Evolutionary conservation across 2,888 invertebrate species (phyloP).

Genomic region (Synergus gifuensis): DNA sequence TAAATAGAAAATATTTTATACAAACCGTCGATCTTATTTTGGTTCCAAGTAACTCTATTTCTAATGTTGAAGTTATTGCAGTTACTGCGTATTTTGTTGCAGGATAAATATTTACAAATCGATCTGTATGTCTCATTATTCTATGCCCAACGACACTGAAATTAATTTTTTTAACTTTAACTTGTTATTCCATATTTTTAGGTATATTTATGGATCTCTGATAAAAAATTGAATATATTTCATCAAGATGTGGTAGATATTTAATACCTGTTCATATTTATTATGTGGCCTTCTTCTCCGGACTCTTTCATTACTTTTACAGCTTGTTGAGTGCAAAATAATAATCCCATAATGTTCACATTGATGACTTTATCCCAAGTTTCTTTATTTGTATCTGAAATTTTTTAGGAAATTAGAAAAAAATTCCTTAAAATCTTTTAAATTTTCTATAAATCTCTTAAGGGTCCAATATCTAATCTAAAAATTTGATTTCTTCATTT

Average conservation of each 20-base stretch:
- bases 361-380: constrained; percentile 59
- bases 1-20: background rate
- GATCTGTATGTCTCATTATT: constrained; percentile 74
- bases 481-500: too few relatives aligned
- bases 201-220: too few relatives aligned
- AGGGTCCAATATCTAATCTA: too few relatives aligned
- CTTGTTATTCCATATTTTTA: too few relatives aligned
- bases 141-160: constrained; percentile 76
- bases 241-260: too few relatives aligned
- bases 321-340: constrained; percentile 65
- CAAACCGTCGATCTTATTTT: constrained; percentile 64
- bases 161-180: background rate
- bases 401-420: too few relatives aligned
- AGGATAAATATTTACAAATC: constrained; percentile 78
- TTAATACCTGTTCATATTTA: constrained; percentile 65
- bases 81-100: constrained; percentile 81
- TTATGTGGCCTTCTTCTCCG: constrained; percentile 61
- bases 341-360: constrained; percentile 67
- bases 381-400: constrained; percentile 57
- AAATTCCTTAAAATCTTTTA: too few relatives aligned
- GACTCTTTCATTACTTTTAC: constrained; percentile 63
- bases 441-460: too few relatives aligned
- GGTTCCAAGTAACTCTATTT: constrained; percentile 78
- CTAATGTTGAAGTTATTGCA: constrained; percentile 80
- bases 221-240: too few relatives aligned